A percentile compares a stretch with the other conserved stretches of the same genome.
These are phyloP conservation scores for Antechinus flavipes DNA, from an alignment of 2,113 vertebrate species.

Conservation along the genomic window DNA sequence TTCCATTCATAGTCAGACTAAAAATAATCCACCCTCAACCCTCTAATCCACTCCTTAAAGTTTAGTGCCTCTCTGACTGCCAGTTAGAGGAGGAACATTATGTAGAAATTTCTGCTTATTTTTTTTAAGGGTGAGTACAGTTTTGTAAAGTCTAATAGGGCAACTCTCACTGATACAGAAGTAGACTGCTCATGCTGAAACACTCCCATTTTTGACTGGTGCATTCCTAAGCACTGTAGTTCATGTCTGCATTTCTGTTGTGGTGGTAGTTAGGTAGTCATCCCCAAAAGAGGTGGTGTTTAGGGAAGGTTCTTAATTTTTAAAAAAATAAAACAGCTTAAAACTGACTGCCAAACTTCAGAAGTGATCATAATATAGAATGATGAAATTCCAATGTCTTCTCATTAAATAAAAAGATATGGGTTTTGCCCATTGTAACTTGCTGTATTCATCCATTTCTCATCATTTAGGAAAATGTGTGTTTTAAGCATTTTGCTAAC, in stretches of 20 bases:
- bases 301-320: neutral
- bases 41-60: slow-evolving; percentile 40
- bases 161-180: slow-evolving; percentile 16
- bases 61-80: slow-evolving; percentile 37
- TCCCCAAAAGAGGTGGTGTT: neutral
- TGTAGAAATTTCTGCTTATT: slow-evolving; percentile 21
- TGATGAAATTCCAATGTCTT: slow-evolving; percentile 30
- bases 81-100: slow-evolving; percentile 20
- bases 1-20: slow-evolving; percentile 47
- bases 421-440: neutral
- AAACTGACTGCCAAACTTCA: neutral
- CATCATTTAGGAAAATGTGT: slow-evolving; percentile 55
- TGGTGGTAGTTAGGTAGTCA: neutral
- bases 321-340: neutral
- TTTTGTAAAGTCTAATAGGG: slow-evolving; percentile 52
- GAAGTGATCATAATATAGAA: neutral
- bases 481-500: slow-evolving; percentile 63
- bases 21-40: slow-evolving; percentile 42
- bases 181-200: slow-evolving; percentile 29
- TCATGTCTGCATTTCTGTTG: neutral
- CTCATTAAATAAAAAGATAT: neutral
- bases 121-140: slow-evolving; percentile 8
- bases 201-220: slow-evolving; percentile 14
- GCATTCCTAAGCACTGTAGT: neutral
- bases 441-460: slow-evolving; percentile 21